Evolutionary conservation across 2,888 invertebrate species (phyloP).

Genomic region (Mactromeris polynyma): DNA sequence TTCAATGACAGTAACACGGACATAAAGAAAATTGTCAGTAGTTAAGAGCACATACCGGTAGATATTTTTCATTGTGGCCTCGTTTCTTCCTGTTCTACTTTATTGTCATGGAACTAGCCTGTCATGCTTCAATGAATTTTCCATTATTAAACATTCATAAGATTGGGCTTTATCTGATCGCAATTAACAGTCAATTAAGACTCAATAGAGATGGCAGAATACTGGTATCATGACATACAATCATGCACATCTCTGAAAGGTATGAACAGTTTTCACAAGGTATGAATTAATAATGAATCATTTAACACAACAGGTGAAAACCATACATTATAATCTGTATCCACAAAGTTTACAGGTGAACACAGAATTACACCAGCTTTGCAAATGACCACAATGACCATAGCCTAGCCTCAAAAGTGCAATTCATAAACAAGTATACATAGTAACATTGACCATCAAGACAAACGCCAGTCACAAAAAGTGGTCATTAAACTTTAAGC

Average conservation of each 20-base stretch:
- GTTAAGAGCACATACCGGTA: not conserved
- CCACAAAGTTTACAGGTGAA: no score
- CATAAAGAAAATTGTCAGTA: not conserved
- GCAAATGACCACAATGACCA: no score
- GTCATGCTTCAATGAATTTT: not conserved
- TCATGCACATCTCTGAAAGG: not conserved
- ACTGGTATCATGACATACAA: not conserved
- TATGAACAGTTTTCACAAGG: not conserved
- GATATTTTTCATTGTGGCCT: not conserved
- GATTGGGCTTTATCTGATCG: not conserved
- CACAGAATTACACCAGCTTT: no score
- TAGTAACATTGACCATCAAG: no score
- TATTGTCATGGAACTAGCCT: not conserved
- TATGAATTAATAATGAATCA: not conserved
- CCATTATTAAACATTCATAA: constrained; percentile 13
- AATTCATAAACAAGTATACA: no score
- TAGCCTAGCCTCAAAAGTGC: no score
- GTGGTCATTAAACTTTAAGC: no score
- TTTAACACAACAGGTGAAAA: not conserved
- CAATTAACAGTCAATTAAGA: not conserved
- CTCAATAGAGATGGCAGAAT: not conserved
- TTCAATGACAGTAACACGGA: not conserved
- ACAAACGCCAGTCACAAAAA: no score
- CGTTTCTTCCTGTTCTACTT: not conserved
- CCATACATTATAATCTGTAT: no score